These are phyloP conservation scores for Musca vetustissima DNA, from an alignment of 1,140 invertebrate species.

Conservation along the genomic window DNA sequence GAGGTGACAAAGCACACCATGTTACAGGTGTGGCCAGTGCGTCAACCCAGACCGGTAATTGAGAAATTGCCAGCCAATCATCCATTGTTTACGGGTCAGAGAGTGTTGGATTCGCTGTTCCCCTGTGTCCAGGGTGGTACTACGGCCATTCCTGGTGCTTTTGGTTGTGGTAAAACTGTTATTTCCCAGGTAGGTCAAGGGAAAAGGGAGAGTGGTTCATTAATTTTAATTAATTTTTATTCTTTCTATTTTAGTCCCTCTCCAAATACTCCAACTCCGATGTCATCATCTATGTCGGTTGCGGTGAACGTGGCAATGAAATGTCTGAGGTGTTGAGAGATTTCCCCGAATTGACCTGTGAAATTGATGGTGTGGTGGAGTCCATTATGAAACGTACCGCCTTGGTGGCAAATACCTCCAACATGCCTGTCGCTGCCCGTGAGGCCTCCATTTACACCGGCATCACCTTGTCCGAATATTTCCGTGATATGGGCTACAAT, in stretches of 20 bases:
- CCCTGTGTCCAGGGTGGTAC: constrained; percentile 99
- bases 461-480: constrained; percentile 99
- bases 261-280: constrained; percentile 99
- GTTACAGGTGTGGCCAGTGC: constrained; percentile 97
- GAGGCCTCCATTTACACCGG: constrained; percentile 99
- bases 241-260: constrained; percentile 63
- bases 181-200: constrained; percentile 72
- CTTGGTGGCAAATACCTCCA: constrained; percentile 98
- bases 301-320: constrained; percentile 92
- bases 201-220: too few relatives aligned
- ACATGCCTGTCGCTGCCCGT: constrained; percentile 99
- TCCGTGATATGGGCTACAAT: constrained; percentile 99
- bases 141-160: constrained; percentile 95
- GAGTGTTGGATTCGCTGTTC: constrained; percentile 97
- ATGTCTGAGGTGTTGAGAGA: constrained; percentile 92
- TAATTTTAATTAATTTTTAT: neutral
- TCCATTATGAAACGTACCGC: constrained; percentile 99
- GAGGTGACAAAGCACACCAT: constrained; percentile 89
- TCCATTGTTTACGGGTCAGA: constrained; percentile 95
- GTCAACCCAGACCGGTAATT: constrained; percentile 92
- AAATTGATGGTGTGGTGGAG: constrained; percentile 93
- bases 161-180: constrained; percentile 97
- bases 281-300: constrained; percentile 99
- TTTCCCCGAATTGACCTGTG: constrained; percentile 96
- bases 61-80: constrained; percentile 99